These are phyloP conservation scores for Propsilocerus akamusi DNA, from an alignment of 1,140 invertebrate genomes.

Conservation along the genomic window DNA sequence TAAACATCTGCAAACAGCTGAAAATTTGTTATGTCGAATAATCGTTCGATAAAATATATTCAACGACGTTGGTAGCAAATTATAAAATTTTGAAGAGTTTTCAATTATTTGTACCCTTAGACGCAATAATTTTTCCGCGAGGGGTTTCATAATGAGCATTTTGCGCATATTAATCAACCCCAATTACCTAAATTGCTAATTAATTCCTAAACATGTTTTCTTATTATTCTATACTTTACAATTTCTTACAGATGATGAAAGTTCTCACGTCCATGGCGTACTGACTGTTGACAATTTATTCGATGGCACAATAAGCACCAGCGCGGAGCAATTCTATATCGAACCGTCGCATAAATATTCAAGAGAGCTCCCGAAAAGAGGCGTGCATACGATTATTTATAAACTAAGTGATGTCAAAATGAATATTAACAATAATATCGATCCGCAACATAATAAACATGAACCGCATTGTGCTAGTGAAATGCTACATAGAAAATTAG, in stretches of 20 bases:
- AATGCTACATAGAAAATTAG: constrained; percentile 9
- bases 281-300: constrained; percentile 73
- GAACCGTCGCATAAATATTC: constrained; percentile 66
- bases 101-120: no score
- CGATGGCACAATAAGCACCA: constrained; percentile 67
- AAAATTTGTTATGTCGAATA: no score
- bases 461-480: constrained; percentile 21
- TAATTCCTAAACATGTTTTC: constrained; percentile 1
- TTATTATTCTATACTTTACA: constrained; percentile 5
- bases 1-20: no score
- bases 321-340: constrained; percentile 61
- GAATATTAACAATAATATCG: constrained; percentile 9
- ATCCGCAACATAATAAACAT: neutral
- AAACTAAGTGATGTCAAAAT: constrained; percentile 57
- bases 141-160: no score
- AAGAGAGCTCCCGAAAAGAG: constrained; percentile 26
- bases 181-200: neutral
- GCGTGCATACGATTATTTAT: constrained; percentile 67
- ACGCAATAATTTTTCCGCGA: no score
- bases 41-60: no score
- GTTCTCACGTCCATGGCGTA: constrained; percentile 66
- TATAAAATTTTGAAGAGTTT: no score
- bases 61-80: no score
- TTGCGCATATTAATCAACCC: neutral
- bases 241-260: constrained; percentile 57